phyloP scores from a whole-genome alignment of 2,797 vertebrate genomes.

The Echeneis naucrates region DNA sequence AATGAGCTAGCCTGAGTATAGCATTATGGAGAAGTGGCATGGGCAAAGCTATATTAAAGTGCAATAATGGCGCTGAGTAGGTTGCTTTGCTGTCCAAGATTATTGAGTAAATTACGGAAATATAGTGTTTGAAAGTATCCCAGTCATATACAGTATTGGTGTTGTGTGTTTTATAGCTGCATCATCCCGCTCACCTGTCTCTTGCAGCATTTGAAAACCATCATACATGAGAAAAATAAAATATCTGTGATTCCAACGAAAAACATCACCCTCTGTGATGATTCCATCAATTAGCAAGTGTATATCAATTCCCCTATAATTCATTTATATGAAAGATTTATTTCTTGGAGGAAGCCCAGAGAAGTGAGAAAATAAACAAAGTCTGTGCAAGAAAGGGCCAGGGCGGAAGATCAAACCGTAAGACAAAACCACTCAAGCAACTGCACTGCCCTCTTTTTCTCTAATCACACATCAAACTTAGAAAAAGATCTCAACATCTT shows the following conservation, averaged over 20 bases:
- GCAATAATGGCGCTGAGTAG: slow-evolving; percentile 65
- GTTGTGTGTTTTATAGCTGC: slow-evolving; percentile 21
- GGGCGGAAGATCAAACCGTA: slow-evolving; percentile 24
- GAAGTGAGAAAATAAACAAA: slow-evolving; percentile 20
- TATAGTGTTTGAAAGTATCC: slow-evolving; percentile 34
- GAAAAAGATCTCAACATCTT: slow-evolving; percentile 37
- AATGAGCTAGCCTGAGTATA: slow-evolving; percentile 67
- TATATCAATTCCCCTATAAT: slow-evolving; percentile 25
- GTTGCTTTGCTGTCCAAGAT: slow-evolving; percentile 65
- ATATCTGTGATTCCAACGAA: slow-evolving; percentile 11
- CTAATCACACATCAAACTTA: slow-evolving; percentile 47
- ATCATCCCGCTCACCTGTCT: slow-evolving; percentile 5
- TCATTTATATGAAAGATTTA: slow-evolving; percentile 38
- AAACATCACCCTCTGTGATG: slow-evolving; percentile 15
- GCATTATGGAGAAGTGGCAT: slow-evolving; percentile 69
- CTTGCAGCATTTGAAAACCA: slow-evolving; percentile 15
- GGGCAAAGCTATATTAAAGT: slow-evolving; percentile 69
- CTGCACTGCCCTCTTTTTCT: slow-evolving; percentile 30
- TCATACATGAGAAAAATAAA: slow-evolving; percentile 40
- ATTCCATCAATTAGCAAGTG: slow-evolving; percentile 38
- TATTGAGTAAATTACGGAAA: slow-evolving; percentile 57
- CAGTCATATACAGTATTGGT: slow-evolving; percentile 29
- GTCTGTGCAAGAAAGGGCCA: slow-evolving; percentile 9
- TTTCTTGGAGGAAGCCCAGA: slow-evolving; percentile 45
- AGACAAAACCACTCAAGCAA: not conserved